Base-by-base conservation (phyloP, 2,797 vertebrate genomes). In the Melanotaenia trifasciata region DNA sequence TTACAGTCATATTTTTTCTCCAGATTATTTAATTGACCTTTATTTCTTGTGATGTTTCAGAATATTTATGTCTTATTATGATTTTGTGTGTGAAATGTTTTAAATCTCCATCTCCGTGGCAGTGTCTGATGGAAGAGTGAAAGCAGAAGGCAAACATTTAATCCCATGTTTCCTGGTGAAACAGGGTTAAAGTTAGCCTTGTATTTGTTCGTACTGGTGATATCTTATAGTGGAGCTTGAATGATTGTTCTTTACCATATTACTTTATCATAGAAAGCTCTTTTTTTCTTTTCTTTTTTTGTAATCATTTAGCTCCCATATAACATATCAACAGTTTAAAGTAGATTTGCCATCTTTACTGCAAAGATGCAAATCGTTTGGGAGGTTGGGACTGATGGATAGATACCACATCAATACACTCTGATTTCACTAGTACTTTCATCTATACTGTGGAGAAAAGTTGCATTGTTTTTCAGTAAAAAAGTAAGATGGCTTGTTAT, bases 121-220 rank as follows among this genome's bases (percentile, higher is more conserved):
- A 90, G 90, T 93, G 91, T 89, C 87, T 84, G 92, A 93, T 94
- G 92, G 92, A 94, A 94, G 92, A 94, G 93, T 95, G 93, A 94
- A 94, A 94, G 67, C 93, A 94, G 93, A 95, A 94, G 92, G 92
- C 85, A 84, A 69, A 86, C 71, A 78, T 54, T 91, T 93, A 93
- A 92, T 92, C 91, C 80, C 70, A 18, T 89, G 90, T 95, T 95
- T 94, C 92, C 84, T 78, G 45, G 78, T 74, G 91, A 95, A 95
- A 93, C 91, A 83, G 88, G 90, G 85, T 94, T 94, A 94, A 92
- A 81, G 64, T 78, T 79, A 73, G 79, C 86, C 89, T 94, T 20
- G 89, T 93, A 93, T 90, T 80, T 74, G 13, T 74, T 65, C 28
- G 62, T 76, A 61, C 16, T 60, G 43, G 58, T 84, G 87, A 90